Base-by-base conservation (phyloP, 2,888 invertebrate genomes). In the Melanotus villosus region DNA sequence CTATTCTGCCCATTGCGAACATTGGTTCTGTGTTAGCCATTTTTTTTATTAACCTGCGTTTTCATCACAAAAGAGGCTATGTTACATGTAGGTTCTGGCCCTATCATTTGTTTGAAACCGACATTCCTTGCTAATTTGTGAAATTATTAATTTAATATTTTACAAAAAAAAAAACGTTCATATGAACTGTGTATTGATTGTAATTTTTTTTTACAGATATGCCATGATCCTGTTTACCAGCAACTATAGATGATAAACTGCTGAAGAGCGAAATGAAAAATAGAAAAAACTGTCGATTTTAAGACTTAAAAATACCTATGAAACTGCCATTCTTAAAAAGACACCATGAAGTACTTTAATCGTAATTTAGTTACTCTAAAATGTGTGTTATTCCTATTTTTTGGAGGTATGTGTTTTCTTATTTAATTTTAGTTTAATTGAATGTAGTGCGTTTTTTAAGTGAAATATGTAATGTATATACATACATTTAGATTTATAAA, bases 381-480 rank as follows among this genome's bases (percentile, higher is more conserved):
- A 88, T 90, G 92, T 82, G 91, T 94, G 50, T 88, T 94, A 58
- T 94, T 94, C 85, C 88, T 93, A 79, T 93, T 94, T 81, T 92
- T 94, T 75, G 92, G 92, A 80, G 94, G 93, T 93, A 85, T 88
- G 85, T 78, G 56, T 21, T 30, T 14, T 9, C 19, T 30, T 26
- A 14, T 54, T 54, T 16, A 10, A 32, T 32, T 5, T 10, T n/a
- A 2, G 2, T 5, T n/a, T 5, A n/a, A n/a, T n/a, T n/a, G n/a
- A n/a, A n/a, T n/a, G n/a, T n/a, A n/a, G n/a, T n/a, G n/a, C n/a
- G n/a, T n/a, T n/a, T n/a, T n/a, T n/a, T n/a, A n/a, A n/a, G n/a
- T n/a, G n/a, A n/a, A n/a, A n/a, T n/a, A n/a, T n/a, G n/a, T n/a
- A n/a, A n/a, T n/a, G n/a, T n/a, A n/a, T n/a, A n/a, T n/a, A n/a